Percentiles rank a stretch among this genome's conserved stretches.
Evolutionary conservation across 1,140 invertebrate species (phyloP).

Genomic region (Epicauta chinensis): DNA sequence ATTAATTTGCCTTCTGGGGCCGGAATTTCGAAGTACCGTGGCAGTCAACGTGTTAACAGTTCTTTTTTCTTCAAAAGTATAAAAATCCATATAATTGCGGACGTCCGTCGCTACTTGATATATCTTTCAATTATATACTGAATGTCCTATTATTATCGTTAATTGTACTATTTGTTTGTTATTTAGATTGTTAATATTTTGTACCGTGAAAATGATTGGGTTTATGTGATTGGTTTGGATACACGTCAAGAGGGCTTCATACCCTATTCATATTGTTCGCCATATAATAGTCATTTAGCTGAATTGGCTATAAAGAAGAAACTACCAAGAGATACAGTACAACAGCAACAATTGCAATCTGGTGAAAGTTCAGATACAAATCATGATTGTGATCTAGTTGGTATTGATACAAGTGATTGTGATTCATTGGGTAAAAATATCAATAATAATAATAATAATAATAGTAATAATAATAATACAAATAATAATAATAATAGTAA

Average conservation of each 20-base stretch:
- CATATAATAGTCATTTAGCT: conserved; percentile 71
- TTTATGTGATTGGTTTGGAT: conserved; percentile 87
- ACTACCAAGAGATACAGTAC: conserved; percentile 55
- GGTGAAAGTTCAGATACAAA: conserved; percentile 34
- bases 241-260: conserved; percentile 89
- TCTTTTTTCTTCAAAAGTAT: too few relatives aligned
- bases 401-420: conserved; percentile 40
- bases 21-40: too few relatives aligned
- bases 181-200: conserved; percentile 78
- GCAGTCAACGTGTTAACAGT: too few relatives aligned
- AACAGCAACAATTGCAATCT: conserved; percentile 24
- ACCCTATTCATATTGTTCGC: conserved; percentile 87
- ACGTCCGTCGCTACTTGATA: not conserved
- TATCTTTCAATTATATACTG: too few relatives aligned
- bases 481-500: conserved; percentile 30
- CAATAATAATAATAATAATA: conserved; percentile 40
- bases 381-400: conserved; percentile 39
- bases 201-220: conserved; percentile 94
- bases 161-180: conserved; percentile 4
- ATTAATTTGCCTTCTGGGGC: too few relatives aligned
- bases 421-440: conserved; percentile 45
- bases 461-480: too few relatives aligned
- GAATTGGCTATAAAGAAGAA: conserved; percentile 80
- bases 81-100: too few relatives aligned
- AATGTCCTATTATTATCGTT: not conserved